Conservation (phyloP, 1,140 invertebrate genomes). For the Drosophila lacteicornis region DNA sequence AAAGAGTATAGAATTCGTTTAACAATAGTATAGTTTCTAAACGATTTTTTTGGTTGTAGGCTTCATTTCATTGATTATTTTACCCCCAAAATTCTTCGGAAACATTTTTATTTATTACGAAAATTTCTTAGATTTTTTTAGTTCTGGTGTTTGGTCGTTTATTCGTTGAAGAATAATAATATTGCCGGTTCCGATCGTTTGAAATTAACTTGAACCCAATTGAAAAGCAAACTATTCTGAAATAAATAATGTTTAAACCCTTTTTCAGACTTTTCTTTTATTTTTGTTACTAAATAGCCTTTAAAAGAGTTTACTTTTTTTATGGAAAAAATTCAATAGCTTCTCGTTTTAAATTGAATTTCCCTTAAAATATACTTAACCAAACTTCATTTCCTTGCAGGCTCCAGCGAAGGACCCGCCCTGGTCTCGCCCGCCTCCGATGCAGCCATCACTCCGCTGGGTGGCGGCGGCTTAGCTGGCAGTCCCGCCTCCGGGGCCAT, state of each 20-base stretch:
- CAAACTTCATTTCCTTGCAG: conserved; percentile 8
- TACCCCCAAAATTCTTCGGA: background rate
- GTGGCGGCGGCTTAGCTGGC: conserved; percentile 57
- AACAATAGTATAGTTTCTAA: no score
- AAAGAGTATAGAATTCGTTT: no score
- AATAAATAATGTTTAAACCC: background rate
- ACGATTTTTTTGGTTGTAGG: no score
- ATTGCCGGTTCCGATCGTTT: background rate
- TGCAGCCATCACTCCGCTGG: conserved; percentile 53
- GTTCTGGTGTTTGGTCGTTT: conserved; percentile 31
- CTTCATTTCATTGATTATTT: background rate
- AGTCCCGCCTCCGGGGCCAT: conserved; percentile 74
- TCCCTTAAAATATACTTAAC: background rate
- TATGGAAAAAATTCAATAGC: no score
- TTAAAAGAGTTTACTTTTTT: no score
- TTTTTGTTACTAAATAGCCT: background rate
- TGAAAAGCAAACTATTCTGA: background rate
- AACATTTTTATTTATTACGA: background rate
- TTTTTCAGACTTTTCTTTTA: background rate
- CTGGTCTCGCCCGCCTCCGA: conserved; percentile 72
- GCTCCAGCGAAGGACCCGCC: conserved; percentile 56
- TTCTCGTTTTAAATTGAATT: background rate
- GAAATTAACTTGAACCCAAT: background rate
- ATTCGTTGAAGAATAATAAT: conserved; percentile 11
- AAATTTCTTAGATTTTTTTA: conserved; percentile 30